phyloP scores from a whole-genome alignment of 2,888 invertebrate species.

The Sphecodes monilicornis region DNA sequence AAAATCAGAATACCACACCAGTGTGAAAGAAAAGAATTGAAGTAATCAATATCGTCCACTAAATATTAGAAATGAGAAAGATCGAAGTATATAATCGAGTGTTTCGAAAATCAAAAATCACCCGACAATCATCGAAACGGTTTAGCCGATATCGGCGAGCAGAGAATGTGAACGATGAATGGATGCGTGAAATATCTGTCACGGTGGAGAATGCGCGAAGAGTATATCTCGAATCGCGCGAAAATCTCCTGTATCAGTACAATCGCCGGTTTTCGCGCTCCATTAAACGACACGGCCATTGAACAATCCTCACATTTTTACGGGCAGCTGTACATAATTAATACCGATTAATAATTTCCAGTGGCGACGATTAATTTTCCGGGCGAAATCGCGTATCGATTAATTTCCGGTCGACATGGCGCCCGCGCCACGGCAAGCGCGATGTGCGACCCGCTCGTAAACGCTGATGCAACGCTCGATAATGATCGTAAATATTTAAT shows the following conservation, averaged over 20 bases:
- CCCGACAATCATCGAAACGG: background rate
- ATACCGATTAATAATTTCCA: constrained; percentile 46
- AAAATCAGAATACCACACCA: too few relatives aligned
- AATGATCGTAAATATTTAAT: constrained; percentile 56
- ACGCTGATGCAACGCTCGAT: constrained; percentile 26
- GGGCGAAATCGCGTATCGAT: constrained; percentile 30
- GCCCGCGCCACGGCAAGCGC: background rate
- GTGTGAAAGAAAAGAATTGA: too few relatives aligned
- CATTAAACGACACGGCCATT: constrained; percentile 1
- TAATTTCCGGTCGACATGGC: constrained; percentile 34
- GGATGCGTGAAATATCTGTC: background rate
- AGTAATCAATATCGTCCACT: too few relatives aligned
- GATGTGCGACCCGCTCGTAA: background rate
- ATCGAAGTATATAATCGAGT: background rate
- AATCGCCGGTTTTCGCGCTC: background rate
- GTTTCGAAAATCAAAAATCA: background rate
- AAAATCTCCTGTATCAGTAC: background rate
- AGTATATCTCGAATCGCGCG: background rate
- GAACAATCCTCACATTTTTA: constrained; percentile 23
- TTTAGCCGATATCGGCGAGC: background rate
- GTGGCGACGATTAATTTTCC: constrained; percentile 49
- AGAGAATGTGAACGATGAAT: background rate
- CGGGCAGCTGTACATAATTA: constrained; percentile 41
- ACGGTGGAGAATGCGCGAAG: background rate
- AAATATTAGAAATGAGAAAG: background rate